A percentile compares a stretch with the other conserved stretches of the same genome.
Evolutionary conservation across 2,113 vertebrate genomes (phyloP).

Genomic region (Anoura caudifer): DNA sequence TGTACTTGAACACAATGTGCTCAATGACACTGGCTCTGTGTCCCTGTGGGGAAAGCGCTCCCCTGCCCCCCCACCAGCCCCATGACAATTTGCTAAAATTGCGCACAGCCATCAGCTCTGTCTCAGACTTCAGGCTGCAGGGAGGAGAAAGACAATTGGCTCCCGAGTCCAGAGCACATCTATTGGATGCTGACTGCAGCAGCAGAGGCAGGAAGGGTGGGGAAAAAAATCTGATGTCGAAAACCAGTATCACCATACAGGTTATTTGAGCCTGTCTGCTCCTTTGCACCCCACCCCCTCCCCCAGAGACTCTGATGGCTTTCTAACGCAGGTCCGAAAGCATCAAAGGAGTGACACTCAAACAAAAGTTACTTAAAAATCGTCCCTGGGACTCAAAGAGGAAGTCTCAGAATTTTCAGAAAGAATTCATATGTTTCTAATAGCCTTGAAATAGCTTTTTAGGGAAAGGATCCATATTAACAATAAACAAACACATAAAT

Average conservation of each 20-base stretch:
- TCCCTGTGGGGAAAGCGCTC: not conserved
- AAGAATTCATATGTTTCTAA: not conserved
- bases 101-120: not conserved
- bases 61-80: not conserved
- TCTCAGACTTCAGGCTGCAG: not conserved
- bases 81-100: conserved; percentile 6
- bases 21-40: not conserved
- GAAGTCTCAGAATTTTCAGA: not conserved
- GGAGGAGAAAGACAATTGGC: not conserved
- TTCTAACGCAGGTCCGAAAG: not conserved
- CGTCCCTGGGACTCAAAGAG: not conserved
- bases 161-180: not conserved
- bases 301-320: not conserved
- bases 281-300: not conserved
- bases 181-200: not conserved
- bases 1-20: conserved; percentile 41
- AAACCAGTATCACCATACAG: not conserved
- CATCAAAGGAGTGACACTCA: not conserved
- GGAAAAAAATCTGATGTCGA: not conserved
- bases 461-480: not conserved
- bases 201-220: not conserved
- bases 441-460: not conserved
- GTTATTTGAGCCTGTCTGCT: not conserved
- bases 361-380: not conserved
- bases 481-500: not conserved